Conservation (phyloP, 2,888 invertebrate species). For the Endotricha flammealis region DNA sequence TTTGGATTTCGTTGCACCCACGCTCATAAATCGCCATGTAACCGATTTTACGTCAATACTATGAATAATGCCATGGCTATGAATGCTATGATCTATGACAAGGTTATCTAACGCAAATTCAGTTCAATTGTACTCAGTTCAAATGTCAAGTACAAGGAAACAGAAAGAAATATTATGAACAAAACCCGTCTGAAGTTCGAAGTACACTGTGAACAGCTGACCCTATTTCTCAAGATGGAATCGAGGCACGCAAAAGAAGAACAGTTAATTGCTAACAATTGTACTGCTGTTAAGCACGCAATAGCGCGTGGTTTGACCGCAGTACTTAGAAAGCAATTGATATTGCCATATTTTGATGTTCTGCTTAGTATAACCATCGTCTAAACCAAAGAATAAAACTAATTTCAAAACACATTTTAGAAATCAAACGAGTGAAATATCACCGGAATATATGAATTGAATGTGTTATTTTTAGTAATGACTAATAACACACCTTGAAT, state of each 20-base stretch:
- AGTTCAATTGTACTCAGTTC: no score
- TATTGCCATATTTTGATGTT: neutral
- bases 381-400: no score
- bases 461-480: slow-evolving; percentile 31
- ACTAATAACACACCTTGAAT: slow-evolving; percentile 37
- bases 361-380: no score
- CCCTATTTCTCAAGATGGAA: slow-evolving; percentile 64
- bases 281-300: slow-evolving; percentile 69
- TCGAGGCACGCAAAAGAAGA: slow-evolving; percentile 69
- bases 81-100: no score
- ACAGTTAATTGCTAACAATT: slow-evolving; percentile 71
- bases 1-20: slow-evolving; percentile 35
- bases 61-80: slow-evolving; percentile 34
- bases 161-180: neutral
- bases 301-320: slow-evolving; percentile 50
- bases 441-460: no score
- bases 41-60: slow-evolving; percentile 41
- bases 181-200: slow-evolving; percentile 15
- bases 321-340: slow-evolving; percentile 29
- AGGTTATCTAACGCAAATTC: no score
- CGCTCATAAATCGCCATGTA: slow-evolving; percentile 43
- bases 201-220: slow-evolving; percentile 42
- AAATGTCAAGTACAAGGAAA: neutral
- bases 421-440: no score
- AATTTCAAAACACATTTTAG: no score